phyloP scores from a whole-genome alignment of 2,888 invertebrate species.

The Busseola fusca region DNA sequence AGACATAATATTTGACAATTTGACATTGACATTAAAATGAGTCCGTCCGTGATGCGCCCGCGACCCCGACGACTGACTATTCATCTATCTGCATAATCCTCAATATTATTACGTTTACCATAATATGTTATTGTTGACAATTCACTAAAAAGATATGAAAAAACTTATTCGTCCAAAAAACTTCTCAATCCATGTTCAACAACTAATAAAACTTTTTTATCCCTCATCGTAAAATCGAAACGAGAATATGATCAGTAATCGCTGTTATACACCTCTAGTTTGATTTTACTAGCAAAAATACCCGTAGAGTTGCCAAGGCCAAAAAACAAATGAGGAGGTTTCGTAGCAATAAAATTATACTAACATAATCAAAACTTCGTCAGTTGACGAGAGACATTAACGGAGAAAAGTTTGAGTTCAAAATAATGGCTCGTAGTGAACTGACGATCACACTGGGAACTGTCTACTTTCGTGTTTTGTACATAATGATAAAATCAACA shows the following conservation, averaged over 20 bases:
- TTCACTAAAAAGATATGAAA: not conserved
- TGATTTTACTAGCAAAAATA: slow-evolving; percentile 48
- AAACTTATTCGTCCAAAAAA: slow-evolving; percentile 4
- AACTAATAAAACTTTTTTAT: slow-evolving; percentile 32
- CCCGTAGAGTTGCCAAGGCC: slow-evolving; percentile 54
- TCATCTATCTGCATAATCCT: too few species aligned
- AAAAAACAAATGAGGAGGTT: slow-evolving; percentile 63
- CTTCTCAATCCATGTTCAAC: slow-evolving; percentile 6
- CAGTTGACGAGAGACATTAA: slow-evolving; percentile 49
- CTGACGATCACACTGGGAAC: slow-evolving; percentile 51
- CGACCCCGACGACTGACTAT: too few species aligned
- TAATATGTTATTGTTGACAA: not conserved
- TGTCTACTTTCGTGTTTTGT: slow-evolving; percentile 23
- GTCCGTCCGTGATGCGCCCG: too few species aligned
- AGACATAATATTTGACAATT: too few species aligned
- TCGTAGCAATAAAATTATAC: slow-evolving; percentile 65
- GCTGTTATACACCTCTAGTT: slow-evolving; percentile 34
- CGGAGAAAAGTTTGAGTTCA: slow-evolving; percentile 54
- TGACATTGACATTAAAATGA: too few species aligned
- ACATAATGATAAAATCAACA: slow-evolving; percentile 28
- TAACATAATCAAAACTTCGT: slow-evolving; percentile 66
- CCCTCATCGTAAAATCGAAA: slow-evolving; percentile 24
- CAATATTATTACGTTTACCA: not conserved
- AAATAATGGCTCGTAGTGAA: slow-evolving; percentile 58
- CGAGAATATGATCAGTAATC: slow-evolving; percentile 42